Evolutionary conservation across 2,797 vertebrate species (phyloP).

Genomic region (Mallotus villosus): DNA sequence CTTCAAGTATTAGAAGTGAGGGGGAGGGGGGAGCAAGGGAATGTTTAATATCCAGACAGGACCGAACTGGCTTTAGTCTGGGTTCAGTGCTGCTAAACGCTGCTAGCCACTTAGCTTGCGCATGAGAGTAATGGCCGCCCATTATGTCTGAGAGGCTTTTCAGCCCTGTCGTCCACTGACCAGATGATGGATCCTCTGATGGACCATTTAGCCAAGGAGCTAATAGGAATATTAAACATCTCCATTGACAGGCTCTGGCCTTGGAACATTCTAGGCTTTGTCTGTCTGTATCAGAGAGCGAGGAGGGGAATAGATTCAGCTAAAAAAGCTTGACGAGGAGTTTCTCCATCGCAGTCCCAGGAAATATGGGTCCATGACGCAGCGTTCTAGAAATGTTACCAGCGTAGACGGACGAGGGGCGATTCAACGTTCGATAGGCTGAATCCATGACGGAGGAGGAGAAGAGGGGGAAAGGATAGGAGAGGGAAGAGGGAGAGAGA

Average conservation of each 20-base stretch:
- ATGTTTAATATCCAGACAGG: not conserved
- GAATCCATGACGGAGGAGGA: constrained; percentile 1
- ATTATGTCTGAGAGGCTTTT: constrained; percentile 12
- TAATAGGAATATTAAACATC: constrained; percentile 13
- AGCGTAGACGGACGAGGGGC: too few species aligned
- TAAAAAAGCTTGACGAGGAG: too few species aligned
- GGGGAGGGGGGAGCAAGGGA: not conserved
- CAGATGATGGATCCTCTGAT: constrained; percentile 11
- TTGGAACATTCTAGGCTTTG: too few species aligned
- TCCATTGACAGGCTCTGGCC: too few species aligned
- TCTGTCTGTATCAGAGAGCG: constrained; percentile 2
- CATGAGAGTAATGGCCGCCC: not conserved
- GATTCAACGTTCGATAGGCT: not conserved
- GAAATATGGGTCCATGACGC: too few species aligned
- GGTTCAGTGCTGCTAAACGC: not conserved
- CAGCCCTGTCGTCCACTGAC: constrained; percentile 10
- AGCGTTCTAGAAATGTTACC: too few species aligned
- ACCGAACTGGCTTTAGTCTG: not conserved
- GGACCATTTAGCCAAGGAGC: not conserved
- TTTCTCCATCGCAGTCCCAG: too few species aligned
- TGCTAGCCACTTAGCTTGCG: too few species aligned
- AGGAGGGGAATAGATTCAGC: not conserved
- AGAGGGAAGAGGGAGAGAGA: constrained; percentile 25
- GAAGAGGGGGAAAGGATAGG: not conserved
- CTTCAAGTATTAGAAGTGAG: too few species aligned